phyloP scores from a whole-genome alignment of 1,140 invertebrate genomes.

The Teleopsis dalmanni region DNA sequence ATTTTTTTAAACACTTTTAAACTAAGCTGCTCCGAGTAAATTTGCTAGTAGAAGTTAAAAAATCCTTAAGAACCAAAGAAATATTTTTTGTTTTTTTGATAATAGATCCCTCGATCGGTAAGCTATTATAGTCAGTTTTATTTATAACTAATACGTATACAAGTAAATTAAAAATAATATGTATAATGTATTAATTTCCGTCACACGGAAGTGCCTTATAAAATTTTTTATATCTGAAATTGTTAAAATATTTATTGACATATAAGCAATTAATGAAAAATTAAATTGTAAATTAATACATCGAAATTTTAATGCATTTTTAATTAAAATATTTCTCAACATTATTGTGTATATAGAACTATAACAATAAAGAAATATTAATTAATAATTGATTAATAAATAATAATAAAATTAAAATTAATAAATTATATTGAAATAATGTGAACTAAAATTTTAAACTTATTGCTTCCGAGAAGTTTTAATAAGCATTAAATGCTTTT shows the following conservation, averaged over 20 bases:
- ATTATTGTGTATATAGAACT: neutral
- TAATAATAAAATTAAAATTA: constrained; percentile 3
- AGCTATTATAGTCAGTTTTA: too few relatives aligned
- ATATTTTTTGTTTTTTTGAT: too few relatives aligned
- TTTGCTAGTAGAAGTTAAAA: too few relatives aligned
- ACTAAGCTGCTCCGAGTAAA: too few relatives aligned
- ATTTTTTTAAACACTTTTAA: too few relatives aligned
- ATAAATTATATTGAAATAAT: constrained; percentile 1
- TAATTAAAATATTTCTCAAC: neutral
- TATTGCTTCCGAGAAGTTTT: constrained; percentile 10
- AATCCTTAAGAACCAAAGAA: too few relatives aligned
- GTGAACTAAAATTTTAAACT: constrained; percentile 2
- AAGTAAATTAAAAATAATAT: constrained; percentile 4
- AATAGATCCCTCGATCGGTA: too few relatives aligned
- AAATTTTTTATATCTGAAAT: neutral
- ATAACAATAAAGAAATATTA: neutral
- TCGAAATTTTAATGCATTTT: too few relatives aligned
- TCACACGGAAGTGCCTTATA: constrained; percentile 44
- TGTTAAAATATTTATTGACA: neutral
- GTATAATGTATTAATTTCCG: constrained; percentile 41
- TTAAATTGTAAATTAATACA: too few relatives aligned
- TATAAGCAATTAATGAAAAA: neutral
- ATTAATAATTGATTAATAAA: constrained; percentile 1
- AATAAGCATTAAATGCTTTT: neutral
- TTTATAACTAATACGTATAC: too few relatives aligned